Base-by-base conservation (phyloP, 2,113 vertebrate species). In the Sciurus niger region DNA sequence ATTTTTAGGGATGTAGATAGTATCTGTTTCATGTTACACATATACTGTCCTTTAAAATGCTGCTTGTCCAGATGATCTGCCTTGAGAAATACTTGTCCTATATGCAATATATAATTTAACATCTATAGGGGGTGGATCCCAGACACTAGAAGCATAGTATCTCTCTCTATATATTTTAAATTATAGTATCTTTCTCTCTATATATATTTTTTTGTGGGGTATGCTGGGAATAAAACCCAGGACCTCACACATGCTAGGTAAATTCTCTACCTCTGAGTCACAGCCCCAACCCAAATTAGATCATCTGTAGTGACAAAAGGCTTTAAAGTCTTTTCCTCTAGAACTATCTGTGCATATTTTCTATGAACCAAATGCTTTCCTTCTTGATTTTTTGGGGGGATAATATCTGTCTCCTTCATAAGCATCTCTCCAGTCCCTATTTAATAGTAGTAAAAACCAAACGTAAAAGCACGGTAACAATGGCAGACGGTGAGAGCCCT, bases 221-320 rank as follows among this genome's bases (percentile, higher is more conserved):
- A 32, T 68, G 30, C 67, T 70, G 6, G 67, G 67, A n/a, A n/a
- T n/a, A 16, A n/a, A 70, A 70, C 34, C 34, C 2, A 58, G 16
- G 40, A 30, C 30, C 79, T 11, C 65, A 84, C 28, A 87, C 25
- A 40, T 70, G 67, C 28, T 51, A 74, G 65, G 16, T 40, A 55
- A 86, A 7, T n/a, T 34, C 67, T 70, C 34, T n/a, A n/a, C 16
- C 34, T 18, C 34, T 70, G 67, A 34, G 67, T n/a, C 3, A 70
- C 17, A n/a, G 2, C 16, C 67, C 34, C 34, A 68, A 32, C 65
- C 65, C 65, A 83, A 43, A 34, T 89, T 37, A 8, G 25, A 79
- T 22, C 13, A 58, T 94, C 17, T 96, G 55, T 68, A 93, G 34
- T 67, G 78, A 84, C 70, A 70, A 94, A 94, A 93, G 16, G 0